Evolutionary conservation across 1,140 invertebrate genomes (phyloP).

Genomic region (Amphibalanus amphitrite): DNA sequence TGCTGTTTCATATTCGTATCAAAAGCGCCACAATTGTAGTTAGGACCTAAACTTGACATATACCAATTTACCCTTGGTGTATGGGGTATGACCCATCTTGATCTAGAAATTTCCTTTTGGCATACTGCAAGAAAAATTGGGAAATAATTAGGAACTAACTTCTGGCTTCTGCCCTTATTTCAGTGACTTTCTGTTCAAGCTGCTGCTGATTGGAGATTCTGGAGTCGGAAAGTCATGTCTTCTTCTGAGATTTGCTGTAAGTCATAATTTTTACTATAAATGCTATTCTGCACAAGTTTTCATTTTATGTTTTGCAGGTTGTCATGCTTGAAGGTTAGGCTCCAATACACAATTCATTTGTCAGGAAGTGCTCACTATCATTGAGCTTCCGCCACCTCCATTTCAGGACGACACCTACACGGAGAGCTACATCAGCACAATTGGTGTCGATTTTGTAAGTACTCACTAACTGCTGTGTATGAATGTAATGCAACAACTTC

Average conservation of each 20-base stretch:
- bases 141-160: no score
- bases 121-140: no score
- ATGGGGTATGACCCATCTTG: no score
- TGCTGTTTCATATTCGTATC: no score
- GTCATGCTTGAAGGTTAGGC: no score
- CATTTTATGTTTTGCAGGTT: not conserved
- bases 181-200: slow-evolving; percentile 99
- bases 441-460: slow-evolving; percentile 98
- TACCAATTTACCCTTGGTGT: no score
- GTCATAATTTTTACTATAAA: slow-evolving; percentile 24
- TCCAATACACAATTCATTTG: no score
- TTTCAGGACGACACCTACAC: slow-evolving; percentile 96
- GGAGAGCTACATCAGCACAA: slow-evolving; percentile 99
- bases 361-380: not conserved
- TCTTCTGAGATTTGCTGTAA: slow-evolving; percentile 84
- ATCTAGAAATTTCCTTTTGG: no score
- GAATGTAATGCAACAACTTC: no score
- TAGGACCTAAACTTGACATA: no score
- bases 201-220: slow-evolving; percentile 96
- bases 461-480: slow-evolving; percentile 5
- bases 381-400: slow-evolving; percentile 1
- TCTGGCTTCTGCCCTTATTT: slow-evolving; percentile 27
- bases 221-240: slow-evolving; percentile 99
- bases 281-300: not conserved
- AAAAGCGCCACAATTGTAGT: no score